Base-by-base conservation (phyloP, 2,888 invertebrate genomes). In the Pachliopta kotzebuea region DNA sequence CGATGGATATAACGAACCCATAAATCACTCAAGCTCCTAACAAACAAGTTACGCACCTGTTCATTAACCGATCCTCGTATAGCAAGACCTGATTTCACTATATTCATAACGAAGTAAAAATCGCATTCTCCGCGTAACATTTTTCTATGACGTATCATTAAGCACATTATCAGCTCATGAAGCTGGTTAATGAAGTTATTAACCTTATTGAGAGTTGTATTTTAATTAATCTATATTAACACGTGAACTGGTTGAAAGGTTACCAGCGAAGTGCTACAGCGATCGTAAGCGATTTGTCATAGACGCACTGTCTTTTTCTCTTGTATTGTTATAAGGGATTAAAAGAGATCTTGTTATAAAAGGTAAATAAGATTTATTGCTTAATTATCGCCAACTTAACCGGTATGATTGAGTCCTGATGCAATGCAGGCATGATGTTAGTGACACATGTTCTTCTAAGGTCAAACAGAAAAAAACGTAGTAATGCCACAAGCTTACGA, bases 331-430 rank as follows among this genome's bases (percentile, higher is more conserved):
- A 57, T 45, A 37, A 37, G 42, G 37, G 45, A 64, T 64, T 60
- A 57, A 60, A 62, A 37, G 26, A 63, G n/a, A 57, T 61, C 53
- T 61, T 45, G 45, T 57, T 61, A 53, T 65, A 65, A 61, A 61
- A 53, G 60, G 56, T 56, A 61, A 53, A 61, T 56, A 61, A 57
- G 61, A 65, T 65, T 65, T 61, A 65, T 65, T 24, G 54, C 56
- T 65, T 29, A 56, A 61, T 65, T 65, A 65, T 60, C 53, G 53
- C 53, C 26, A 23, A 64, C 52, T 20, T 52, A 37, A 37, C 56
- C 23, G 60, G 60, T 61, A 56, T 64, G 52, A 60, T 61, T 65
- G 57, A 65, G 52, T 61, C 65, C 65, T 61, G 65, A 57, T 65
- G 56, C 61, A 65, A 65, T 65, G 49, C 60, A 60, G 60, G 21